Base-by-base conservation (phyloP, 1,140 invertebrate species). In the Apis cerana region DNA sequence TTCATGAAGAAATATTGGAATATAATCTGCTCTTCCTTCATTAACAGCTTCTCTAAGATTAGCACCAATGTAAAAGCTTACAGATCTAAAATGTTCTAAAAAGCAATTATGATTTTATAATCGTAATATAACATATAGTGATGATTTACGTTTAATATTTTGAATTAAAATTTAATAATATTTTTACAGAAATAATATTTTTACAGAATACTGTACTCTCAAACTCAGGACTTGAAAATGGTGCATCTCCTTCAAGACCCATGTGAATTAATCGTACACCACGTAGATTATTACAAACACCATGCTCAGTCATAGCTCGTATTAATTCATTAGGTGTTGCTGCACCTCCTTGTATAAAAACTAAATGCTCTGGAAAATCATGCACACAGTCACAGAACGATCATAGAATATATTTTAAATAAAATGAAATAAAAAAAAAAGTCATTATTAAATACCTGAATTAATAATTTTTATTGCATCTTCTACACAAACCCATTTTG, bases 331-430 rank as follows among this genome's bases (percentile, higher is more conserved):
- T 95, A 0, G 98, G 98, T 0, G 98, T 99, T 1, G 97, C 97
- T 2, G 98, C 98, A 2, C 98, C 98, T n/a, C 98, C 98, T 91
- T 98, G 97, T 1, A 97, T 94, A 91, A 97, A 99, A 12, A 99
- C 97, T 9, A 96, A 96, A 88, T 97, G 95, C 81, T 97, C 98
- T 98, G 93, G 50, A 94, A 94, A 75, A 85, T 78, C 19, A 61
- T 2, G 1, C 58, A 71, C 65, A 48, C n/a, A 59, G 9, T 75
- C 1, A 7, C 5, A 11, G 17, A 9, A 23, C 27, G 2, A 17
- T 7, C 8, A 21, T 13, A 56, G 10, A 27, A 12, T 27, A 50
- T 12, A 19, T 21, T 54, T 19, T 71, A 17, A 9, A 17, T 21
- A 19, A 54, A 69, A 1, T n/a, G 33, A 23, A 15, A 43, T 58